Base-by-base conservation (phyloP, 2,888 invertebrate species). In the Drosophila nigricruria region DNA sequence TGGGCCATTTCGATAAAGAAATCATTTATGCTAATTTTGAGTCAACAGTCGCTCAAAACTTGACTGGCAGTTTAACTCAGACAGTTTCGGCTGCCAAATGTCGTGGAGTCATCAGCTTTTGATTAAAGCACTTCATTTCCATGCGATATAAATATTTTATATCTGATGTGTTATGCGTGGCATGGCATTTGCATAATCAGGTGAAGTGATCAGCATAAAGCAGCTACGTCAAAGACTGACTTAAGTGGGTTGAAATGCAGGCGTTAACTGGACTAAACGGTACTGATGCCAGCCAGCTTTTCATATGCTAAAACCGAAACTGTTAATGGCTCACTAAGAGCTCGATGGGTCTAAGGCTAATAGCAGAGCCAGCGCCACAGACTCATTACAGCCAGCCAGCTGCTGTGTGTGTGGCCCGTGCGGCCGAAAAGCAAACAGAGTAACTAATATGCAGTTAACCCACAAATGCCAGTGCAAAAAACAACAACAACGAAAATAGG, bases 381-480 rank as follows among this genome's bases (percentile, higher is more conserved):
- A 59, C 57, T 69, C 56, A 72, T 64, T 67, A 70, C 79, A 62
- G 43, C 23, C 32, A 18, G 57, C 32, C 23, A 56, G 63, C 64
- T 5, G 18, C 23, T 43, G 16, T 43, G 57, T 78, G 83, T 85
- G 82, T 77, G 78, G 87, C 77, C 77, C 62, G 79, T 60, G 79
- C 63, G 49, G 42, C 12, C 58, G 30, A 49, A 71, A 69, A 73
- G 56, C 76, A 73, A 79, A 79, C 66, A 79, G 60, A 87, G 82
- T 76, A 81, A 82, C 88, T 89, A 82, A 87, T 82, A 75, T 86
- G 86, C 89, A 86, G 84, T 89, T 89, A 86, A 84, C 89, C 89
- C 89, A 89, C 73, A 89, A 89, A 84, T 73, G 74, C 81, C 73
- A 70, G 72, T 70, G 73, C 68, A 65, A 72, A 79, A 80, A 12